Base-by-base conservation (phyloP, 2,888 invertebrate species). In the Acronicta psi region DNA sequence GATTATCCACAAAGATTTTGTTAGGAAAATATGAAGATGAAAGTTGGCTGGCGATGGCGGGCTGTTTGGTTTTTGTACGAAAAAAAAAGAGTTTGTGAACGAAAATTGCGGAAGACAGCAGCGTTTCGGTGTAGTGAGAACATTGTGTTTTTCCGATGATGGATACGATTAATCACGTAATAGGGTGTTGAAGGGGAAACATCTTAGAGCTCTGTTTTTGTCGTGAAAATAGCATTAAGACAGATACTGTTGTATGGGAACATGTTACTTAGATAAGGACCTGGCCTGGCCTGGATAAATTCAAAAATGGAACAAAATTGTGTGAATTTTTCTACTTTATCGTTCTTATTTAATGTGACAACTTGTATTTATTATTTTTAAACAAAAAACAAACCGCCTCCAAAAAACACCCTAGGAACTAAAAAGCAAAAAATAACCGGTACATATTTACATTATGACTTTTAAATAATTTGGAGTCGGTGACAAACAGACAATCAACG, bases 21-120 rank as follows among this genome's bases (percentile, higher is more conserved):
- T 62, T 61, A 69, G 70, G 71, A 81, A 83, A 84, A 84, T 84
- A 84, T 84, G 81, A 79, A 80, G 84, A 83, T 83, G 80, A 73
- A 82, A 84, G 70, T 83, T 83, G 81, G 78, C 75, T 74, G 53
- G 72, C 71, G 70, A 82, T 83, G 81, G 78, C 75, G 73, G 53
- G 72, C 71, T 79, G 78, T 80, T 80, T 76, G 69, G 79, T 82
- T 84, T 84, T 84, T 81, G 79, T 68, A n/a, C n/a, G n/a, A n/a
- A n/a, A n/a, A n/a, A n/a, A n/a, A n/a, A n/a, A 62, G 69, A 66
- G 68, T 69, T 62, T 64, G 57, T 61, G 72, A 71, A 73, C 69
- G 74, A 80, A n/a, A 79, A 80, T 82, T 79, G 78, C 61, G 53
- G 68, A 69, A 73, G 82, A 80, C 79, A 77, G 76, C 69, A 64